Evolutionary conservation across 2,113 vertebrate species (phyloP).

Genomic region (Callospermophilus lateralis): DNA sequence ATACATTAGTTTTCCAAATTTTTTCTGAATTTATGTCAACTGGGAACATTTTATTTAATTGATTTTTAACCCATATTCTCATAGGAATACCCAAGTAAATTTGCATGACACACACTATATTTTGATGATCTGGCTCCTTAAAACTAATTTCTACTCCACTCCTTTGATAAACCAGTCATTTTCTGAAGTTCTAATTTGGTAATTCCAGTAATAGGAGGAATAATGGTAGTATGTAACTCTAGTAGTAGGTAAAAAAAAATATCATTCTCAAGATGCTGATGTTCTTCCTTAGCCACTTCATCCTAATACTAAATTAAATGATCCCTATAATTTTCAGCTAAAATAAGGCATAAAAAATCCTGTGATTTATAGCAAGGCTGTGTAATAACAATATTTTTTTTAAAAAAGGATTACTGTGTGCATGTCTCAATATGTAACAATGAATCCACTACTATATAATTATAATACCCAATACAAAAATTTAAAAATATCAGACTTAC

Average conservation of each 20-base stretch:
- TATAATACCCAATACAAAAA: too few species aligned
- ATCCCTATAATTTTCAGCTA: neutral
- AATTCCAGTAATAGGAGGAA: neutral
- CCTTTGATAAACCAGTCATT: neutral
- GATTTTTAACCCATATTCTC: neutral
- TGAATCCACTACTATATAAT: too few species aligned
- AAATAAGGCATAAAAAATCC: neutral
- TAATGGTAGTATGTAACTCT: neutral
- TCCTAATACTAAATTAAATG: neutral
- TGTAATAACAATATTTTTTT: neutral
- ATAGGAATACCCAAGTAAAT: neutral
- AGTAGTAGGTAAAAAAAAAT: neutral
- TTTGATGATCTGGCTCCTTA: neutral
- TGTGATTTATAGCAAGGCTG: neutral
- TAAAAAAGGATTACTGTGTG: neutral
- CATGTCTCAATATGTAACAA: too few species aligned
- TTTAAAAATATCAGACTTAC: neutral
- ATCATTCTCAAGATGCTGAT: neutral
- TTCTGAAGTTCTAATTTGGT: neutral
- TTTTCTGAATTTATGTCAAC: neutral
- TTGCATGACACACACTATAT: neutral
- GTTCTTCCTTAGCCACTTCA: neutral
- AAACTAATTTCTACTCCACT: neutral
- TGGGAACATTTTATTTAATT: constrained; percentile 4
- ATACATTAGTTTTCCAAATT: neutral